phyloP scores from a whole-genome alignment of 1,140 invertebrate genomes.

The Scylla paramamosain region DNA sequence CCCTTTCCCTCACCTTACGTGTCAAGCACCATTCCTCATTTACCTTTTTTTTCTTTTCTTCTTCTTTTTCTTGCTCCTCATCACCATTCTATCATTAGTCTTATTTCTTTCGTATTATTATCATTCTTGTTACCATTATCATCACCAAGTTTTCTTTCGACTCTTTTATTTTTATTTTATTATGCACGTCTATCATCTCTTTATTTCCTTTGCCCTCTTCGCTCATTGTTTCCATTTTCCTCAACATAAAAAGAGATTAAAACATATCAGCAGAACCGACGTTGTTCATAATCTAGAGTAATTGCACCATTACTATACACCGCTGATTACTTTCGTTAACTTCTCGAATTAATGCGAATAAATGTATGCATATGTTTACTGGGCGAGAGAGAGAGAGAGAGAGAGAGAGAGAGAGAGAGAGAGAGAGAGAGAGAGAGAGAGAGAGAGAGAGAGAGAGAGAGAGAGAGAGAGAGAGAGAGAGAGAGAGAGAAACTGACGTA shows the following conservation, averaged over 20 bases:
- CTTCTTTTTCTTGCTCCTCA: neutral
- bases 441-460: slow-evolving; percentile 20
- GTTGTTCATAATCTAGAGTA: neutral
- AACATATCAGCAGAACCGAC: neutral
- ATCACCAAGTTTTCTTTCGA: neutral
- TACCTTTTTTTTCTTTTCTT: neutral
- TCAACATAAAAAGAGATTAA: neutral
- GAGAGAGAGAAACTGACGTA: too few species aligned
- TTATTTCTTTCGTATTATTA: neutral
- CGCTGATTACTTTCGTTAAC: neutral
- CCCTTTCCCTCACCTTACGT: neutral
- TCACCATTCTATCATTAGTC: neutral
- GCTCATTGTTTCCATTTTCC: neutral
- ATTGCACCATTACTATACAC: neutral
- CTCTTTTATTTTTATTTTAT: neutral
- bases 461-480: slow-evolving; percentile 20
- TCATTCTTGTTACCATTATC: neutral
- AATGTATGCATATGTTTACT: neutral
- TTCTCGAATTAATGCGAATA: neutral
- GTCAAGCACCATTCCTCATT: neutral
- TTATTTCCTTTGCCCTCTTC: neutral
- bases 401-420: slow-evolving; percentile 18
- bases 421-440: slow-evolving; percentile 20
- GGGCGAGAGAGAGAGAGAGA: neutral
- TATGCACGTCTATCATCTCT: neutral